Evolutionary conservation across 2,113 vertebrate genomes (phyloP).

Genomic region (Motacilla alba): DNA sequence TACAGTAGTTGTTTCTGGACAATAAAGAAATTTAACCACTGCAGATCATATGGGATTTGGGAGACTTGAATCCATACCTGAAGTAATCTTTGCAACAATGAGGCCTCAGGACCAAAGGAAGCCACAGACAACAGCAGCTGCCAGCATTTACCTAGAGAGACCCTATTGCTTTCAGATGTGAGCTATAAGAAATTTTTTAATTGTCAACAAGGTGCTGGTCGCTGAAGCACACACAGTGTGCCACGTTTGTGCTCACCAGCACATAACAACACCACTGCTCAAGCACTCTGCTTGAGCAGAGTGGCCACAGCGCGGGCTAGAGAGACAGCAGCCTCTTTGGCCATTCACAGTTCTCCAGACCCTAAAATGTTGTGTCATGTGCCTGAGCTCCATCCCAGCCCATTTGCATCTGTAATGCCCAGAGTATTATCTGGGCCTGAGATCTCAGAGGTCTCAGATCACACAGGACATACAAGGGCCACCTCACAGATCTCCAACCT

Average conservation of each 20-base stretch:
- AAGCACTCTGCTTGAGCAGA: neutral
- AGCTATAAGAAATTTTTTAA: neutral
- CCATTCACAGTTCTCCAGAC: neutral
- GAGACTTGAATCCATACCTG: neutral
- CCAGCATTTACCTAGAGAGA: neutral
- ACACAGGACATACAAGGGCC: neutral
- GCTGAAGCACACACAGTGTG: neutral
- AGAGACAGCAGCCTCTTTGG: neutral
- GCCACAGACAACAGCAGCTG: neutral
- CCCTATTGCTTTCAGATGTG: neutral
- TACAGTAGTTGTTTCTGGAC: neutral
- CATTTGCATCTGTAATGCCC: neutral
- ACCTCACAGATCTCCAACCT: neutral
- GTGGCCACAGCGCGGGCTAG: neutral
- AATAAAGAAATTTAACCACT: neutral
- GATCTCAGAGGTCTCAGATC: neutral
- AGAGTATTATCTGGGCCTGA: neutral
- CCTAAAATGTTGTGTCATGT: fast-evolving
- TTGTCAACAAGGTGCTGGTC: neutral
- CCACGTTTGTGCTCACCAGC: neutral
- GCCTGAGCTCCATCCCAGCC: fast-evolving
- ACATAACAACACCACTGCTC: fast-evolving
- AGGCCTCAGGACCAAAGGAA: neutral
- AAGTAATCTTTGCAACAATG: neutral
- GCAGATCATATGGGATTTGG: neutral